Evolutionary conservation across 2,797 vertebrate genomes (phyloP).

Genomic region (Clarias pachynema): DNA sequence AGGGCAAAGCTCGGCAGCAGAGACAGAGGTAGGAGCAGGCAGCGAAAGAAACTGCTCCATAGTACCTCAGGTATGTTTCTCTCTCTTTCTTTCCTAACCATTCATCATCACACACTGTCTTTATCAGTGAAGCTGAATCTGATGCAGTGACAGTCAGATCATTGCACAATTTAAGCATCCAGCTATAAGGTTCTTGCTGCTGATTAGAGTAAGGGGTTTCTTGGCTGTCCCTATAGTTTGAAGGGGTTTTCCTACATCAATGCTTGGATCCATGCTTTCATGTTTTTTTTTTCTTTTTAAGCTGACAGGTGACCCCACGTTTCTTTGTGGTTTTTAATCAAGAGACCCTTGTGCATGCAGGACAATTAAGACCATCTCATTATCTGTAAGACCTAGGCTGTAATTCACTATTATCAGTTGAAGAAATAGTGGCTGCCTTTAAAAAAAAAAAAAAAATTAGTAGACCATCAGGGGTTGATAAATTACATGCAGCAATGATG

Average conservation of each 20-base stretch:
- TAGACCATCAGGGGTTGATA: not conserved
- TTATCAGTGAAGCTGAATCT: not conserved
- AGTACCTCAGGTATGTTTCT: conserved; percentile 68
- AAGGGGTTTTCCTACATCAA: not conserved
- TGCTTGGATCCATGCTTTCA: not conserved
- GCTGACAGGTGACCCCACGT: not conserved
- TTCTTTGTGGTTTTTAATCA: not conserved
- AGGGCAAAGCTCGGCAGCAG: conserved; percentile 60
- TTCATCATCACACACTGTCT: not conserved
- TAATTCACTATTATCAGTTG: not conserved
- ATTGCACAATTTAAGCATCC: not conserved
- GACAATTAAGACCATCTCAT: not conserved
- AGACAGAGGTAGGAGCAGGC: conserved; percentile 30
- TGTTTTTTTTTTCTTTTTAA: not conserved
- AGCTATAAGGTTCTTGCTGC: not conserved
- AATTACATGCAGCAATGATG: not conserved
- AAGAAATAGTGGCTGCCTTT: not conserved
- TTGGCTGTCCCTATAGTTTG: not conserved
- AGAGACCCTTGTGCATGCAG: not conserved
- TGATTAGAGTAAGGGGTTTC: not conserved
- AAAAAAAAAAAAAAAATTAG: not conserved
- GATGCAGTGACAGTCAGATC: not conserved
- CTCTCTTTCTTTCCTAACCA: conserved; percentile 1
- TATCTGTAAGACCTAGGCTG: not conserved
- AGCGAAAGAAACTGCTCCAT: conserved; percentile 76